Evolutionary conservation across 1,140 invertebrate species (phyloP).

Genomic region (Agraylea sexmaculata): DNA sequence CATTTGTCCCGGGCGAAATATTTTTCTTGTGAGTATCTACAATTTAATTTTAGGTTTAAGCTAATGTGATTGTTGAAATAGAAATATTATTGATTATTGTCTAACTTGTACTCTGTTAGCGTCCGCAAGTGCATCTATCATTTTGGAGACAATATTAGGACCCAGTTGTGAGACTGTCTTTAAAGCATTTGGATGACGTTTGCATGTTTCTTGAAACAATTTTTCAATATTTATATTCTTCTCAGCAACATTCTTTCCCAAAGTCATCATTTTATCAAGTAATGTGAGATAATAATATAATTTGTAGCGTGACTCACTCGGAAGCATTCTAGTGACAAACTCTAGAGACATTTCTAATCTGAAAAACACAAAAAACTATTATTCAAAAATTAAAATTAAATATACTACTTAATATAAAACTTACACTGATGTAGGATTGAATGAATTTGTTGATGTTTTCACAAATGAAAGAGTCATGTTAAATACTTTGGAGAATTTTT

Average conservation of each 20-base stretch:
- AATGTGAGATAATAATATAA: constrained; percentile 32
- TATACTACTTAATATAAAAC: too few relatives aligned
- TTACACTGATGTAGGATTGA: neutral
- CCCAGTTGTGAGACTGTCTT: constrained; percentile 25
- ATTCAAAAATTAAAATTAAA: neutral
- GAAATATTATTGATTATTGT: constrained; percentile 8
- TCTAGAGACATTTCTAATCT: constrained; percentile 30
- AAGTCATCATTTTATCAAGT: constrained; percentile 29
- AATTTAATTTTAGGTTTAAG: constrained; percentile 15
- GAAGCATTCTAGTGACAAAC: constrained; percentile 27
- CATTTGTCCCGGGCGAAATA: constrained; percentile 28
- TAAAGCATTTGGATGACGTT: constrained; percentile 28
- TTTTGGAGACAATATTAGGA: constrained; percentile 25
- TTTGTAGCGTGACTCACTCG: constrained; percentile 24
- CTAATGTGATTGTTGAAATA: constrained; percentile 9
- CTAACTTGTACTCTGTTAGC: constrained; percentile 32
- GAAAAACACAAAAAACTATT: constrained; percentile 16
- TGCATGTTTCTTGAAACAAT: constrained; percentile 28
- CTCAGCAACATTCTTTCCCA: constrained; percentile 25
- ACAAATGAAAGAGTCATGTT: neutral
- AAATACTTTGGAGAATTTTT: too few relatives aligned
- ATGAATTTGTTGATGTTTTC: neutral
- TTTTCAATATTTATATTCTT: constrained; percentile 33
- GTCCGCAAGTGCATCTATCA: constrained; percentile 33
- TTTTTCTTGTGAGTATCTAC: constrained; percentile 31